phyloP scores from a whole-genome alignment of 1,140 invertebrate genomes.

The Drosophila bipectinata region DNA sequence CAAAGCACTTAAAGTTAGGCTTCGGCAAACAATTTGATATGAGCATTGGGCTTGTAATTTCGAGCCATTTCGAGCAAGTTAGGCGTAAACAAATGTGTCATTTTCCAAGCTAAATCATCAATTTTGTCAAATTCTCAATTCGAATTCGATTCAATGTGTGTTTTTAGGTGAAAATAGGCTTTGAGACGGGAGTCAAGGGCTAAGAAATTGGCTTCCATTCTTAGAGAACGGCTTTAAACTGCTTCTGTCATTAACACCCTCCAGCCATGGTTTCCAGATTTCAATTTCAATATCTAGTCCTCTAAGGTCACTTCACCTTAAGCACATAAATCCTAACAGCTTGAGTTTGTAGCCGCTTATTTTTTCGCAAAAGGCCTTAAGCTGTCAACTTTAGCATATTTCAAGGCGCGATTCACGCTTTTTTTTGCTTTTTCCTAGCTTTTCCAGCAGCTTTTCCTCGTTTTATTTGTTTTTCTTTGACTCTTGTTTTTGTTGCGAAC shows the following conservation, averaged over 20 bases:
- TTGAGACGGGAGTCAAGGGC: not conserved
- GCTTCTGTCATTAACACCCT: constrained; percentile 13
- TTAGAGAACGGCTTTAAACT: constrained; percentile 6
- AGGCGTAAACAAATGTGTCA: constrained; percentile 37
- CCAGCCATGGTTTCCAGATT: not conserved
- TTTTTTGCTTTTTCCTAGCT: constrained; percentile 15
- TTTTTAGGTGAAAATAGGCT: not conserved
- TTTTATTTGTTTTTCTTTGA: constrained; percentile 51
- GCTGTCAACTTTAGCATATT: constrained; percentile 52
- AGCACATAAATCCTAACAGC: constrained; percentile 58
- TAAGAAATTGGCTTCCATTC: constrained; percentile 52
- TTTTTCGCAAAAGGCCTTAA: constrained; percentile 32
- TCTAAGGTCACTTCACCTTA: constrained; percentile 42
- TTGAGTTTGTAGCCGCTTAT: constrained; percentile 20
- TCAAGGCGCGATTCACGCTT: constrained; percentile 9
- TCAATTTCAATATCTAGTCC: constrained; percentile 38
- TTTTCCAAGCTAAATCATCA: not conserved
- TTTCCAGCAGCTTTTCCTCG: constrained; percentile 24
- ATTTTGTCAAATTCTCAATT: constrained; percentile 5
- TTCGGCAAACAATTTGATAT: constrained; percentile 28
- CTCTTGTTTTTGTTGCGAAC: constrained; percentile 31
- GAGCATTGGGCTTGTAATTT: constrained; percentile 17
- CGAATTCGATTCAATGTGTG: not conserved
- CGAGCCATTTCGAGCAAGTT: constrained; percentile 17
- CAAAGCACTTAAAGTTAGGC: constrained; percentile 38